Evolutionary conservation across 2,113 vertebrate species (phyloP).

Genomic region (Vicugna pacos): DNA sequence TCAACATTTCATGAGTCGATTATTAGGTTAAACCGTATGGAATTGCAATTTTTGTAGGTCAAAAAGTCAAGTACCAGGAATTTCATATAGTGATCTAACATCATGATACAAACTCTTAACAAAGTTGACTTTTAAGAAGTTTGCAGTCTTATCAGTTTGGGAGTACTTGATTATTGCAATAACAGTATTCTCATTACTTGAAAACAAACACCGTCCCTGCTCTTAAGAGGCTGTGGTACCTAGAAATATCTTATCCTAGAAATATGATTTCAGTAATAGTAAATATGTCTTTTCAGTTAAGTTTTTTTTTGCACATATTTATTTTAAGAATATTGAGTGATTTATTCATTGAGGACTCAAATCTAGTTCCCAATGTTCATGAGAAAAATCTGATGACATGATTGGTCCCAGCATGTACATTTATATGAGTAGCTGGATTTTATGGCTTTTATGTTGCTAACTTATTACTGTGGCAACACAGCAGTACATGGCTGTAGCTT

Average conservation of each 20-base stretch:
- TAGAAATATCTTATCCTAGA: neutral
- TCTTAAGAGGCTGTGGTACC: neutral
- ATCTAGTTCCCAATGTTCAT: slow-evolving; percentile 55
- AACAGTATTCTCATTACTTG: neutral
- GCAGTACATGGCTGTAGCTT: neutral
- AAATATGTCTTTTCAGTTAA: neutral
- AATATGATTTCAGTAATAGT: neutral
- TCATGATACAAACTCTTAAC: neutral
- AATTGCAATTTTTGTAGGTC: slow-evolving; percentile 1
- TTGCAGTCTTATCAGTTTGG: neutral
- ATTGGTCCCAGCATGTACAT: neutral
- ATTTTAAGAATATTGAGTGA: slow-evolving; percentile 33
- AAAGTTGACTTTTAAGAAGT: neutral
- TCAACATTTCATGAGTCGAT: neutral
- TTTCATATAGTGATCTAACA: neutral
- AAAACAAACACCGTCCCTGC: neutral
- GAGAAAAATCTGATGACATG: slow-evolving; percentile 59
- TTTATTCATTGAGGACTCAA: neutral
- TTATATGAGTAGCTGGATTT: slow-evolving; percentile 52
- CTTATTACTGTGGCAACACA: slow-evolving; percentile 48
- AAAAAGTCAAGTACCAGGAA: neutral
- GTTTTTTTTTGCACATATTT: neutral
- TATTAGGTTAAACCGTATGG: neutral
- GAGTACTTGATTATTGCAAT: neutral
- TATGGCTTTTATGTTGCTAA: slow-evolving; percentile 42